These are phyloP conservation scores for Cheilosia variabilis DNA, from an alignment of 2,888 invertebrate species.

Conservation along the genomic window DNA sequence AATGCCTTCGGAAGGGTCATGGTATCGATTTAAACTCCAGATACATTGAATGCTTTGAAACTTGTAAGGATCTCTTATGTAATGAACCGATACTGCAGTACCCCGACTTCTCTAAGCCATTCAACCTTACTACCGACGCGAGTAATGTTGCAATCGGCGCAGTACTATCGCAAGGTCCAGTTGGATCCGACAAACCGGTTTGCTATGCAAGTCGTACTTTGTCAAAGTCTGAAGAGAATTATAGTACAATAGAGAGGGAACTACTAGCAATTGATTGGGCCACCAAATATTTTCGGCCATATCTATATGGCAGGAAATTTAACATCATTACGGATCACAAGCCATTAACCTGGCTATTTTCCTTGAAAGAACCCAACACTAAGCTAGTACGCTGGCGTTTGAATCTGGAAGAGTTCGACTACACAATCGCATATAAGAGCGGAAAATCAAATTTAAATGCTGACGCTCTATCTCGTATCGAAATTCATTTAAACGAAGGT, in stretches of 20 bases:
- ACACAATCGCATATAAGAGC: constrained; percentile 4
- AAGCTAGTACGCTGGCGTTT: constrained; percentile 50
- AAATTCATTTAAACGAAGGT: constrained; percentile 9
- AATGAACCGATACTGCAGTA: constrained; percentile 58
- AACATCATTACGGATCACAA: too few relatives aligned
- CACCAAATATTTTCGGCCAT: too few relatives aligned
- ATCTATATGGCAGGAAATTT: too few relatives aligned
- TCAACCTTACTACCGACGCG: constrained; percentile 65
- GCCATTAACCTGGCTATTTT: too few relatives aligned
- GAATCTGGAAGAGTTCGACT: constrained; percentile 53
- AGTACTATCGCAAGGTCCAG: constrained; percentile 51
- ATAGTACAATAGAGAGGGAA: constrained; percentile 40
- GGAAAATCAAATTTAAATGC: neutral
- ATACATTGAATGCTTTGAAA: constrained; percentile 9
- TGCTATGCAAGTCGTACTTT: constrained; percentile 53
- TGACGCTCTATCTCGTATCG: neutral
- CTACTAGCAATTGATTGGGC: constrained; percentile 23
- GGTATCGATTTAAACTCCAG: neutral
- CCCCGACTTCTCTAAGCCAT: constrained; percentile 57
- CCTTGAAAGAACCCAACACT: constrained; percentile 8
- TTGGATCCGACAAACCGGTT: constrained; percentile 45
- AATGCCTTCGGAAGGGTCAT: constrained; percentile 2
- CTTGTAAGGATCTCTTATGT: neutral
- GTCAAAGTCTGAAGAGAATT: constrained; percentile 48
- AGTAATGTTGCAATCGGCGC: constrained; percentile 69